Evolutionary conservation across 2,888 invertebrate species (phyloP).

Genomic region (Julus scanicus): DNA sequence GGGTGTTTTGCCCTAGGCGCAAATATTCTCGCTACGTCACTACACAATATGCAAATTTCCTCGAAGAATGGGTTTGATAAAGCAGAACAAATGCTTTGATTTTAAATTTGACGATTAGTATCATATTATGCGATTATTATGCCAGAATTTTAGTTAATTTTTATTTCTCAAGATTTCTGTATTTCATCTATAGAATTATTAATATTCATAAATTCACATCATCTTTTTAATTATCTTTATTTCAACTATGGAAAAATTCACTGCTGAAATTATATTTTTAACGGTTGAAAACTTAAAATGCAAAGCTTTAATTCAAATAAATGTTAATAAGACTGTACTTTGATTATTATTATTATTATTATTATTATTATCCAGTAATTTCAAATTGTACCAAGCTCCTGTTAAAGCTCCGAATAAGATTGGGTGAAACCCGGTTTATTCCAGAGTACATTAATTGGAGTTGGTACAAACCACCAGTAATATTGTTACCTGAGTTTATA

Average conservation of each 20-base stretch:
- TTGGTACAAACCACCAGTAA: neutral
- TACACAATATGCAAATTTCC: too few species aligned
- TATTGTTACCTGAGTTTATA: neutral
- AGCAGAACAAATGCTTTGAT: too few species aligned
- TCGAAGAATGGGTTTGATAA: too few species aligned
- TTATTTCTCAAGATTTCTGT: neutral
- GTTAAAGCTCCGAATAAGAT: neutral
- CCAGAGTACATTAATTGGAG: neutral
- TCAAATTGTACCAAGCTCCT: neutral
- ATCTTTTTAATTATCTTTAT: neutral
- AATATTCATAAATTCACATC: neutral
- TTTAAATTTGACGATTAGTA: too few species aligned
- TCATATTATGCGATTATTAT: neutral
- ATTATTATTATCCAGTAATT: neutral
- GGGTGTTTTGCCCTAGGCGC: too few species aligned
- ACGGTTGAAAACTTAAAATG: neutral
- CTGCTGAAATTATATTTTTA: conserved; percentile 5
- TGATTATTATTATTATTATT: neutral
- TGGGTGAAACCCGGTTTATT: neutral
- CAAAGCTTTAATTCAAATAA: conserved; percentile 34
- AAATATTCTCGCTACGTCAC: too few species aligned
- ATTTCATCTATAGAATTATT: neutral
- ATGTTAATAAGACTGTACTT: neutral
- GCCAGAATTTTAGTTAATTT: conserved; percentile 7
- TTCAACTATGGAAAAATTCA: neutral